These are phyloP conservation scores for Proisotoma minuta DNA, from an alignment of 2,888 invertebrate species.

Conservation along the genomic window DNA sequence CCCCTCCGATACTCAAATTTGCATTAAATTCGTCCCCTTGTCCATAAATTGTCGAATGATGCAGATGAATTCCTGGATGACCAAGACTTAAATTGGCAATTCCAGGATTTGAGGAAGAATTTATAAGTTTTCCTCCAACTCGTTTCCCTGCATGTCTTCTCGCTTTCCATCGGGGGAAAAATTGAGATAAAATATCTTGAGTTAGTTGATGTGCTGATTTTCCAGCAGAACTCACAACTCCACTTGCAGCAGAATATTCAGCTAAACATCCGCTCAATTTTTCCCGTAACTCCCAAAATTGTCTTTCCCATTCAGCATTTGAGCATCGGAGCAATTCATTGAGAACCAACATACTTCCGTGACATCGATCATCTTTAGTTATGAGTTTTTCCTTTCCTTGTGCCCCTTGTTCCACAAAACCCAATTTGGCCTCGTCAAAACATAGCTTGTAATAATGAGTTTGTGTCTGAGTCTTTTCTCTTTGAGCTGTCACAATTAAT, in stretches of 20 bases:
- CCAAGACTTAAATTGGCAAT: constrained; percentile 15
- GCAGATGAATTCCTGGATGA: constrained; percentile 17
- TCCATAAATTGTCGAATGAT: constrained; percentile 27
- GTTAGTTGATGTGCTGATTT: constrained; percentile 27
- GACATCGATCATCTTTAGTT: constrained; percentile 81
- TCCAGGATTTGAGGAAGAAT: constrained; percentile 24
- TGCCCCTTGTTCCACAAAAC: constrained; percentile 77
- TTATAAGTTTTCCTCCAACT: constrained; percentile 21
- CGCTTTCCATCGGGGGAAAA: constrained; percentile 38
- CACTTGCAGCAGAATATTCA: constrained; percentile 24
- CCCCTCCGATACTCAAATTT: constrained; percentile 16
- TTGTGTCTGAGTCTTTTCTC: constrained; percentile 82
- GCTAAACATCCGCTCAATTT: constrained; percentile 49
- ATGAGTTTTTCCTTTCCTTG: constrained; percentile 67
- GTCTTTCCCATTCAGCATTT: constrained; percentile 79
- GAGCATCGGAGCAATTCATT: constrained; percentile 90
- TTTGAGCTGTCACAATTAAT: constrained; percentile 86
- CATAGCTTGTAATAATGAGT: constrained; percentile 80
- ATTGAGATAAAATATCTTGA: constrained; percentile 35
- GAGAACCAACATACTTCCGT: constrained; percentile 84
- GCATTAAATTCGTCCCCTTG: constrained; percentile 29
- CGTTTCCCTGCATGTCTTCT: constrained; percentile 33
- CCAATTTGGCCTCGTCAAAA: constrained; percentile 79
- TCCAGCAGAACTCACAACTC: constrained; percentile 20
- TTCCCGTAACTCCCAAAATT: constrained; percentile 68